Conservation (phyloP, 2,888 invertebrate genomes). For the Himalopsyche kuldschensis region DNA sequence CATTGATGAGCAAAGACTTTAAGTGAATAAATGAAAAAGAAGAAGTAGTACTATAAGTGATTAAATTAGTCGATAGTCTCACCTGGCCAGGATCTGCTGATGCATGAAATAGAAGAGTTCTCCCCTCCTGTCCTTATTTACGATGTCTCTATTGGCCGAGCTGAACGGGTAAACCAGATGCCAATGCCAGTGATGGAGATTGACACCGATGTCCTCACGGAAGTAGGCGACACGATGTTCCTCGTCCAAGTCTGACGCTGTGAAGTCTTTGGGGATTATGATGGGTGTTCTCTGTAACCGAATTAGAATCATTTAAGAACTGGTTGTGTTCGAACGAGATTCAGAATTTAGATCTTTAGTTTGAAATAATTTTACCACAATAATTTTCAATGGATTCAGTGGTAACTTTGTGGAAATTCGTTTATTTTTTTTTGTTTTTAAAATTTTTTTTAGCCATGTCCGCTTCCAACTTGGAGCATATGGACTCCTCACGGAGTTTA, state of each 20-base stretch:
- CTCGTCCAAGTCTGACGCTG: constrained; percentile 46
- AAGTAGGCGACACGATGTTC: constrained; percentile 51
- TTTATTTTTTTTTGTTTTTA: too few relatives aligned
- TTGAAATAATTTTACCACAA: too few relatives aligned
- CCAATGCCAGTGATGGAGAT: constrained; percentile 62
- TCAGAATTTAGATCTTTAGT: too few relatives aligned
- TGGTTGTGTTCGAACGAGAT: neutral
- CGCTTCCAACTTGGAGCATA: too few relatives aligned
- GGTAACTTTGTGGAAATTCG: too few relatives aligned
- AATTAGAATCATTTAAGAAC: neutral
- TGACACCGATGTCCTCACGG: constrained; percentile 58
- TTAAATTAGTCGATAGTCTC: too few relatives aligned
- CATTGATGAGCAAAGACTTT: too few relatives aligned
- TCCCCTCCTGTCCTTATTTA: constrained; percentile 46
- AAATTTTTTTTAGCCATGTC: too few relatives aligned
- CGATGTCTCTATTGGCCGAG: constrained; percentile 39
- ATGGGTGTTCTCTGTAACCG: constrained; percentile 41
- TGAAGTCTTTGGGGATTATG: constrained; percentile 45
- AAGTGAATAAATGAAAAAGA: too few relatives aligned
- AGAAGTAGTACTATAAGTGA: too few relatives aligned
- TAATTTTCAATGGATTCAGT: too few relatives aligned
- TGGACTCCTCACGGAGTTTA: too few relatives aligned
- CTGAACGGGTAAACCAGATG: constrained; percentile 51
- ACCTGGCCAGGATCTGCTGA: constrained; percentile 48
- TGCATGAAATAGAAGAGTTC: constrained; percentile 52